phyloP scores from a whole-genome alignment of 1,140 invertebrate species.

The Eciton burchellii region DNA sequence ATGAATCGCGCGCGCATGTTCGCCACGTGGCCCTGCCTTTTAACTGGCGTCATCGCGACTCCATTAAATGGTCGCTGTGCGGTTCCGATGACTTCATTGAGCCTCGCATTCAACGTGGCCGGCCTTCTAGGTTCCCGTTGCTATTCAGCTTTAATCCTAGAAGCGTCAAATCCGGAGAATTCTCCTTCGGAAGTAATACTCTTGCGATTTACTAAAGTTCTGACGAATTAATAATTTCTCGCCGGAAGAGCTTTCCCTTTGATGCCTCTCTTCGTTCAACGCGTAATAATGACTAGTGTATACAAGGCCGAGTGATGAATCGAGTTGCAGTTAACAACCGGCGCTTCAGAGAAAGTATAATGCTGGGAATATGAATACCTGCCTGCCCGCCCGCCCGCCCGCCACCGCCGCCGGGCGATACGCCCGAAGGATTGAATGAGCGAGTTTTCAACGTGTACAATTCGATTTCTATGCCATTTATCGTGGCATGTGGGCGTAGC shows the following conservation, averaged over 20 bases:
- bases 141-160: neutral
- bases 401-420: constrained; percentile 25
- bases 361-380: constrained; percentile 31
- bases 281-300: constrained; percentile 6
- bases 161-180: neutral
- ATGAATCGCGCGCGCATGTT: constrained; percentile 60
- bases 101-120: constrained; percentile 8
- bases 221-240: neutral
- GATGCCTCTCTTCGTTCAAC: constrained; percentile 28
- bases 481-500: neutral
- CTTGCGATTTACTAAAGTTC: no score
- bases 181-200: neutral
- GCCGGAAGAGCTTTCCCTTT: neutral
- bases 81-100: constrained; percentile 47
- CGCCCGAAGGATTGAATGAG: constrained; percentile 31
- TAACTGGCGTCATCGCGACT: constrained; percentile 49
- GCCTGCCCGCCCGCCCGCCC: no score
- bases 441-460: constrained; percentile 47
- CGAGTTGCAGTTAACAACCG: constrained; percentile 42
- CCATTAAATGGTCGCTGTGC: constrained; percentile 39
- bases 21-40: constrained; percentile 30
- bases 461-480: constrained; percentile 19
- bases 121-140: neutral
- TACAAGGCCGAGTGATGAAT: constrained; percentile 10
- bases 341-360: constrained; percentile 31